phyloP scores from a whole-genome alignment of 2,888 invertebrate genomes.

The Dastarcus helophoroides region DNA sequence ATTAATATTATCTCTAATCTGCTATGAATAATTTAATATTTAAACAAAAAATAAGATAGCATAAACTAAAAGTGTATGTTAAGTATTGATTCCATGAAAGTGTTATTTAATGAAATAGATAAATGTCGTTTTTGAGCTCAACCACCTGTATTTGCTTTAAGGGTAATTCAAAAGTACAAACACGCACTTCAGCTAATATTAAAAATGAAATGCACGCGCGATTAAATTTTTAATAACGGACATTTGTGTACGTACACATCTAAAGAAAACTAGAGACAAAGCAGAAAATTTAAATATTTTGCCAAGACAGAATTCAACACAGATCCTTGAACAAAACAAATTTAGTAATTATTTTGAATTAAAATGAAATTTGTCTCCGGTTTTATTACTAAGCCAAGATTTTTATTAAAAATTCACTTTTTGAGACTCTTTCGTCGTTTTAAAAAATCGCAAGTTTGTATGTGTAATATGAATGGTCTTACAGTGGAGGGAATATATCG shows the following conservation, averaged over 20 bases:
- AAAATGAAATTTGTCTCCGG: no score
- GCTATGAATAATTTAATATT: conserved; percentile 26
- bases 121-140: conserved; percentile 21
- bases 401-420: no score
- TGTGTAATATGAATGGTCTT: conserved; percentile 29
- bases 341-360: no score
- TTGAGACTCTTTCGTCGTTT: no score
- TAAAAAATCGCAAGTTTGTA: no score
- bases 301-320: no score
- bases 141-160: conserved; percentile 23
- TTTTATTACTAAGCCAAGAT: no score
- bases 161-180: background rate
- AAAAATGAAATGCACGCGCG: conserved; percentile 7
- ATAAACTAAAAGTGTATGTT: conserved; percentile 18
- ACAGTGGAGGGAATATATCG: conserved; percentile 34
- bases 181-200: background rate
- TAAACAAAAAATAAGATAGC: conserved; percentile 20
- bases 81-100: conserved; percentile 19
- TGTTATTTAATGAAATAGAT: conserved; percentile 21
- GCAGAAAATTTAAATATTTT: no score
- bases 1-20: conserved; percentile 28
- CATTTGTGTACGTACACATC: no score
- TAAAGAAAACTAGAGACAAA: no score
- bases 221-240: no score
- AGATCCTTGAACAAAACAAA: no score